A percentile compares a stretch with the other conserved stretches of the same genome.
Evolutionary conservation across 2,888 invertebrate species (phyloP).

Genomic region (Venusia cambrica): DNA sequence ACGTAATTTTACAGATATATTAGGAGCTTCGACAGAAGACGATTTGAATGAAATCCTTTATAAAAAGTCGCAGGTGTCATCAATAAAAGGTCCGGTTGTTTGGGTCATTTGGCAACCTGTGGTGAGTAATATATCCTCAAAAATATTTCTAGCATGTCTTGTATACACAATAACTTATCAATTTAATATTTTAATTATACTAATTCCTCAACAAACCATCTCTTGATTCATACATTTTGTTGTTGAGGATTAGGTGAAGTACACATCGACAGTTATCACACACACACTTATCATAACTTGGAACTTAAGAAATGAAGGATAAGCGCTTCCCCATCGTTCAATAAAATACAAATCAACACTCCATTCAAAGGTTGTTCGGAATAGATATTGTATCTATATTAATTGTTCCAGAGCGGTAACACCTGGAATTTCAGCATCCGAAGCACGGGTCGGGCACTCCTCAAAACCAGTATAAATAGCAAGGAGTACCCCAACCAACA

Average conservation of each 20-base stretch:
- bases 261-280: too few species aligned
- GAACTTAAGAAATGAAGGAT: too few species aligned
- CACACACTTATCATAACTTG: too few species aligned
- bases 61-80: slow-evolving; percentile 32
- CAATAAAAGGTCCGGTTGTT: slow-evolving; percentile 44
- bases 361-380: too few species aligned
- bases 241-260: too few species aligned
- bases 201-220: too few species aligned
- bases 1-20: slow-evolving; percentile 37
- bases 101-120: slow-evolving; percentile 57
- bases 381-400: too few species aligned
- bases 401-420: slow-evolving; percentile 26
- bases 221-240: neutral
- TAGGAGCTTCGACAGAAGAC: slow-evolving; percentile 41
- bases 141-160: too few species aligned
- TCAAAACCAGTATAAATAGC: slow-evolving; percentile 26
- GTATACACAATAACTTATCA: too few species aligned
- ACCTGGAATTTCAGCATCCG: slow-evolving; percentile 55
- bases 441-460: slow-evolving; percentile 56
- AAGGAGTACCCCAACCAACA: slow-evolving; percentile 40
- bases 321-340: too few species aligned
- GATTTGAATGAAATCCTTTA: slow-evolving; percentile 52
- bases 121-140: slow-evolving; percentile 36
- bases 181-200: too few species aligned
- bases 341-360: too few species aligned